These are phyloP conservation scores for Unio pictorum DNA, from an alignment of 2,888 invertebrate genomes.

Conservation along the genomic window DNA sequence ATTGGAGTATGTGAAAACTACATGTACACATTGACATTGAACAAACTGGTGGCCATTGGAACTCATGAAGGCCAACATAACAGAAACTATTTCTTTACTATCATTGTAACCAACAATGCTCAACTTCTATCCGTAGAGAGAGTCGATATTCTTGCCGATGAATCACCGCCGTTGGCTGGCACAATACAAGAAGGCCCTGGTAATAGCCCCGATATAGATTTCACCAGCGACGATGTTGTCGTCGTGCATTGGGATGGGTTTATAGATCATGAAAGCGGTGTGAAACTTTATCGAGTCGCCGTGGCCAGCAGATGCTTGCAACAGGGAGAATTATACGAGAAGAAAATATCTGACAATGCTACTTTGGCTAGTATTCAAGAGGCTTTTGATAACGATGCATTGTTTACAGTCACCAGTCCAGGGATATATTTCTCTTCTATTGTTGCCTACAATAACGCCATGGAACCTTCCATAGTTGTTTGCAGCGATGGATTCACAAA, in stretches of 20 bases:
- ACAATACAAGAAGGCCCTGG: slow-evolving; percentile 26
- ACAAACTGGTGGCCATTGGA: slow-evolving; percentile 15
- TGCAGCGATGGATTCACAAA: slow-evolving; percentile 53
- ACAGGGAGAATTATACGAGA: slow-evolving; percentile 6
- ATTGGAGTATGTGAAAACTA: slow-evolving; percentile 32
- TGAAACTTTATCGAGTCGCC: slow-evolving; percentile 32
- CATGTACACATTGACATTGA: slow-evolving; percentile 25
- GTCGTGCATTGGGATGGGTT: slow-evolving; percentile 42
- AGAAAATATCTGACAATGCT: not conserved
- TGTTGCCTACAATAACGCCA: slow-evolving; percentile 49
- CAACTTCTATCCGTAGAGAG: slow-evolving; percentile 25
- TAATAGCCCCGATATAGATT: slow-evolving; percentile 42
- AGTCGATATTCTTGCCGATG: slow-evolving; percentile 36
- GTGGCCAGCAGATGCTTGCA: slow-evolving; percentile 27
- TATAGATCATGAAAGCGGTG: slow-evolving; percentile 51
- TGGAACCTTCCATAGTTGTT: slow-evolving; percentile 43
- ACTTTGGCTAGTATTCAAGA: slow-evolving; percentile 5
- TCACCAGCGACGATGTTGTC: slow-evolving; percentile 24
- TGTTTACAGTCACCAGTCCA: slow-evolving; percentile 12
- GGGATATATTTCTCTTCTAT: slow-evolving; percentile 22
- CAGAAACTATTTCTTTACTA: slow-evolving; percentile 39
- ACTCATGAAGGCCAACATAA: slow-evolving; percentile 41
- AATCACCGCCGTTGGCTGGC: slow-evolving; percentile 37
- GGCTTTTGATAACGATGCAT: slow-evolving; percentile 6
- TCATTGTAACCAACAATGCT: slow-evolving; percentile 40